These are phyloP conservation scores for Catotricha subobsoleta DNA, from an alignment of 2,888 invertebrate species.

Conservation along the genomic window DNA sequence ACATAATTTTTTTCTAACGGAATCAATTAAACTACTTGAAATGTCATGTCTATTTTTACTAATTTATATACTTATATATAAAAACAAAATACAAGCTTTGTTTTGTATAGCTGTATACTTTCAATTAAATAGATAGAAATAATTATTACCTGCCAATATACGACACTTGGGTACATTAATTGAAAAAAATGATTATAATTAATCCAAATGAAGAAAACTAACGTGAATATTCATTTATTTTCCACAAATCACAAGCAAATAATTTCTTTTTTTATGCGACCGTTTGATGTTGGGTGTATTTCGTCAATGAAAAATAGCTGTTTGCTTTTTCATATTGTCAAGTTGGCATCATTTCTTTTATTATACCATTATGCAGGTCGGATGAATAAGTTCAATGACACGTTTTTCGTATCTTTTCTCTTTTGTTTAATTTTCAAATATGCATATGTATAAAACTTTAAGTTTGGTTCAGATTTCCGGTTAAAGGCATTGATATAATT, in stretches of 20 bases:
- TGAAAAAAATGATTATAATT: too few relatives aligned
- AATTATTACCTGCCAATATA: too few relatives aligned
- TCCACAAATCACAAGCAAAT: not conserved
- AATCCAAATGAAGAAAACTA: not conserved
- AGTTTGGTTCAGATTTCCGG: not conserved
- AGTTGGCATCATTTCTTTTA: not conserved
- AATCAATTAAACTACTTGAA: too few relatives aligned
- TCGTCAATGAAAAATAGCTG: not conserved
- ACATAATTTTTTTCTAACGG: too few relatives aligned
- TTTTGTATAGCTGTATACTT: too few relatives aligned
- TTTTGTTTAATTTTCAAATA: not conserved
- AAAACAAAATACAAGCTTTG: too few relatives aligned
- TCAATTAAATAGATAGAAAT: not conserved
- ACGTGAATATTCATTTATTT: not conserved
- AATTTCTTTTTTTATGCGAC: not conserved
- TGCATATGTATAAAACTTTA: not conserved
- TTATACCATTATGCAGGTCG: not conserved
- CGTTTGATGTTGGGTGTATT: conserved; percentile 4
- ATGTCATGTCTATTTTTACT: too few relatives aligned
- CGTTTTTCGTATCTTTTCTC: not conserved
- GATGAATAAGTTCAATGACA: not conserved
- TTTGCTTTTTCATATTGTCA: not conserved
- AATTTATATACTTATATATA: too few relatives aligned
- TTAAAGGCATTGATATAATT: too few relatives aligned
- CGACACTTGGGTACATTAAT: too few relatives aligned